Evolutionary conservation across 2,113 vertebrate species (phyloP).

Genomic region (Catagonus wagneri): DNA sequence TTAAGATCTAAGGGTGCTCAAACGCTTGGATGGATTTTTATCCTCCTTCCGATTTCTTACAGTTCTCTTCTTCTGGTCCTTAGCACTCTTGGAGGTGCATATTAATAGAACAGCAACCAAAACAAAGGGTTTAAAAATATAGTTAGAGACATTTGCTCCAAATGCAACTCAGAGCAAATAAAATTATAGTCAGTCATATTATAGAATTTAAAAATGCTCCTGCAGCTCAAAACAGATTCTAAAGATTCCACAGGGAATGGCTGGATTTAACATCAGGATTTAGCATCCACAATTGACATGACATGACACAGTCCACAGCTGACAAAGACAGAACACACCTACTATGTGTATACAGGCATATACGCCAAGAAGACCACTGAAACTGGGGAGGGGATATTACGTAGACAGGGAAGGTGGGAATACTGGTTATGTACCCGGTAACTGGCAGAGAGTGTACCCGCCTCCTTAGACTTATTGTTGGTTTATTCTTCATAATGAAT

Average conservation of each 20-base stretch:
- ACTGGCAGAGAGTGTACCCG: background rate
- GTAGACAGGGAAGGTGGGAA: background rate
- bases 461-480: background rate
- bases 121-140: slow-evolving; percentile 78
- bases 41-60: slow-evolving; percentile 53
- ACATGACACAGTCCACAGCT: too few species aligned
- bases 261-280: background rate
- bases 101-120: slow-evolving; percentile 79
- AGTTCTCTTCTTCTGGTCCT: slow-evolving; percentile 31
- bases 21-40: slow-evolving; percentile 54
- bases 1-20: slow-evolving; percentile 61
- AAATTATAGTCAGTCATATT: slow-evolving; percentile 36
- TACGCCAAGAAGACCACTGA: background rate
- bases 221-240: background rate
- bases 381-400: background rate
- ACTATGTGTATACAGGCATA: background rate
- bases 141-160: slow-evolving; percentile 65
- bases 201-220: slow-evolving; percentile 10
- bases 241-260: background rate
- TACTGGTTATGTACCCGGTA: background rate
- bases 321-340: background rate
- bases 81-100: slow-evolving; percentile 58
- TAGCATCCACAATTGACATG: too few species aligned
- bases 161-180: slow-evolving; percentile 56
- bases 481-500: background rate